Evolutionary conservation across 2,797 vertebrate genomes (phyloP).

Genomic region (Pseudopleuronectes americanus): DNA sequence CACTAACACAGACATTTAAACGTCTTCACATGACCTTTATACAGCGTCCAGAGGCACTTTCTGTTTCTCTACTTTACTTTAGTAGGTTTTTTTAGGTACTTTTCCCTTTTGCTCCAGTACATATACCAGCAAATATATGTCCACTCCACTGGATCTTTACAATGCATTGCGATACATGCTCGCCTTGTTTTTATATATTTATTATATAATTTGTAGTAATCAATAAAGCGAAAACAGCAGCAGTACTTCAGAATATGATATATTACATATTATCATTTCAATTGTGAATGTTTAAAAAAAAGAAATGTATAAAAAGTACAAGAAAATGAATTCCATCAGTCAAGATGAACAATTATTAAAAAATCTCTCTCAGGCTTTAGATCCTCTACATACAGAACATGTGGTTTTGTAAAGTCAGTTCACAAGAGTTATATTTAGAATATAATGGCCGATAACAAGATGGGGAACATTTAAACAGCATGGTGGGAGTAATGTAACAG

Average conservation of each 20-base stretch:
- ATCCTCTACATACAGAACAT: constrained; percentile 19
- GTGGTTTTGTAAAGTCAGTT: constrained; percentile 4
- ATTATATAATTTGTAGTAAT: too few species aligned
- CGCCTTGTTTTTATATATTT: too few species aligned
- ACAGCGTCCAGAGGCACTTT: too few species aligned
- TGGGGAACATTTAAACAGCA: neutral
- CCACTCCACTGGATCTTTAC: too few species aligned
- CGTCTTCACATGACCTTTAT: neutral
- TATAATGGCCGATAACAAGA: neutral
- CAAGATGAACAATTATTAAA: constrained; percentile 6
- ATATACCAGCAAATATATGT: too few species aligned
- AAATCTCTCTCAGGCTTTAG: constrained; percentile 33
- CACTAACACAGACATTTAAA: neutral
- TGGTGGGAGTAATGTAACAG: neutral
- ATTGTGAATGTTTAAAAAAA: constrained; percentile 23
- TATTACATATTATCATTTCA: constrained; percentile 60
- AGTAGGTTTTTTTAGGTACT: too few species aligned
- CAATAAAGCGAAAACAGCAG: too few species aligned
- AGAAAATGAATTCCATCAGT: constrained; percentile 12
- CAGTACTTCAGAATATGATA: constrained; percentile 17
- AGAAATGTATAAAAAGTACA: constrained; percentile 47
- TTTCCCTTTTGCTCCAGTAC: too few species aligned
- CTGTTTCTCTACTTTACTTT: too few species aligned
- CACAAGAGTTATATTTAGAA: neutral
- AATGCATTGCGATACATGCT: too few species aligned